Percentiles rank a stretch among this genome's conserved stretches.
These are phyloP conservation scores for Sceloporus undulatus DNA, from an alignment of 2,113 vertebrate genomes.

Conservation along the genomic window DNA sequence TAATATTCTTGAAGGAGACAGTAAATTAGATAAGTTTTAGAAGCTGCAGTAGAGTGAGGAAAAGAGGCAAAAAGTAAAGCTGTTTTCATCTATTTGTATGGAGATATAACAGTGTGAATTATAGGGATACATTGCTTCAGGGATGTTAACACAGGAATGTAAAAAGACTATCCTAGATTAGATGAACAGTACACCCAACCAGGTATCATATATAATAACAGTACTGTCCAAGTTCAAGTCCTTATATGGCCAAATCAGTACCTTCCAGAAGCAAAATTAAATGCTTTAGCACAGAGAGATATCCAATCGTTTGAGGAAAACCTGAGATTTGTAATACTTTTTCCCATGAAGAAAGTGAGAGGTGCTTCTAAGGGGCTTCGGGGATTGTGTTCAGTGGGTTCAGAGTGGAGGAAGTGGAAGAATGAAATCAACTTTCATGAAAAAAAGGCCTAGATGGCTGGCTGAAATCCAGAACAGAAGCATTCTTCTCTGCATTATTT, in stretches of 20 bases:
- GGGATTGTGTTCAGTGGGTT: background rate
- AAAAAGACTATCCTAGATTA: background rate
- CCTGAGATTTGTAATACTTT: background rate
- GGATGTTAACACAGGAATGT: background rate
- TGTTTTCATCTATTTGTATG: background rate
- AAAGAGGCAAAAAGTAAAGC: background rate
- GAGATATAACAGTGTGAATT: background rate
- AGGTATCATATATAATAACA: background rate
- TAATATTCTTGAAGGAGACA: background rate
- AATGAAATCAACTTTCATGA: background rate
- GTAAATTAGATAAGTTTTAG: slow-evolving; percentile 26
- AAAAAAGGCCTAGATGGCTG: background rate
- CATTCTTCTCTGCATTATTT: background rate
- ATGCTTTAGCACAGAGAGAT: background rate
- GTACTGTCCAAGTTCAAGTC: background rate
- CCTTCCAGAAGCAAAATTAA: background rate
- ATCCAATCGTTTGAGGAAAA: no score
- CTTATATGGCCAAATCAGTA: background rate
- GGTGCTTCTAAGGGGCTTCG: background rate
- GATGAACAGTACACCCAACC: background rate
- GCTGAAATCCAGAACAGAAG: background rate
- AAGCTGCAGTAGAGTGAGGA: background rate
- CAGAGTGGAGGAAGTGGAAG: background rate
- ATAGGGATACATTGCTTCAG: background rate
- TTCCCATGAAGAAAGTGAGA: background rate